Base-by-base conservation (phyloP, 2,888 invertebrate species). In the Gastrophysa polygoni region DNA sequence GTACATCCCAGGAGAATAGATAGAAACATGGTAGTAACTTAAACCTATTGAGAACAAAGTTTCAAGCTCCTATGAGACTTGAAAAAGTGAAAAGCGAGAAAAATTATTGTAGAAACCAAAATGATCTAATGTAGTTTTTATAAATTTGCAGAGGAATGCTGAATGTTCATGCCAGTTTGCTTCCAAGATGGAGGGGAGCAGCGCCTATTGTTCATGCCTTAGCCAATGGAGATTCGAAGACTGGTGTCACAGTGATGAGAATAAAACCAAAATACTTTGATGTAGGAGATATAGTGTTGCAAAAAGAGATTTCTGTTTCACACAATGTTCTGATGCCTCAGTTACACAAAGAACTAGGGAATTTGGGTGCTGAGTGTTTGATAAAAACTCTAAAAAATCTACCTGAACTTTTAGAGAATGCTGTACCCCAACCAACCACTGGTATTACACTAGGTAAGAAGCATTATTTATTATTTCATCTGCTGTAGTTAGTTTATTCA, bases 171-270 rank as follows among this genome's bases (percentile, higher is more conserved):
- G 95, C 92, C 0, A 96, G 96, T 81, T 80, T 97, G 51, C 81
- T 98, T 65, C 98, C 98, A 0, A 85, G 91, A 58, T 97, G 95
- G 95, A 85, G 97, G 70, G 98, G 98, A 5, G 95, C 97, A 8
- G 92, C 96, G 0, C 98, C 98, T 0, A 91, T 97, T 50, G 88
- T 92, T 56, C 88, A 96, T 81, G 88, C 96, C 0, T 82, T 98
- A 54, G 86, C 95, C 73, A 88, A 91, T 78, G 95, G 93, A 10
- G 96, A 97, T 77, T 75, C 78, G 10, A 82, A 84, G 68, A 93
- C 95, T 7, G 97, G 96, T 29, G 86, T 97, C 10, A 89, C 94
- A 14, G 88, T 97, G 47, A 96, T 96, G 91, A 89, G 87, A 82
- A 91, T 98, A 66, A 87, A 87, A 78, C 90, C 95, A 29, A 84